Evolutionary conservation across 2,888 invertebrate genomes (phyloP).

Genomic region (Orchestes rusci): DNA sequence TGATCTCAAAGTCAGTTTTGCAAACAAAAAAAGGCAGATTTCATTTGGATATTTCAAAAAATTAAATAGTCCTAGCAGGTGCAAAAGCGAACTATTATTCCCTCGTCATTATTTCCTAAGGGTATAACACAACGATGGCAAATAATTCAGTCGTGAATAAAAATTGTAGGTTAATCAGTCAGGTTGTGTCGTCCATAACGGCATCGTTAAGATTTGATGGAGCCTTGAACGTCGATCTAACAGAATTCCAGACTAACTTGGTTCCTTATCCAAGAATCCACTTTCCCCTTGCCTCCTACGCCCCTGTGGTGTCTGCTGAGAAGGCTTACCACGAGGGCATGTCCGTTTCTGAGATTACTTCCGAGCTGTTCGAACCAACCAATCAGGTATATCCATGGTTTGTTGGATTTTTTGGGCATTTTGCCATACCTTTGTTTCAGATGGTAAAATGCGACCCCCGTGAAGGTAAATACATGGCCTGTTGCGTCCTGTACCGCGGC

Average conservation of each 20-base stretch:
- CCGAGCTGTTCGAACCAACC: slow-evolving; percentile 80
- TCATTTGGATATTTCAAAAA: not conserved
- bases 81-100: too few species aligned
- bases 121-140: too few species aligned
- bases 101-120: too few species aligned
- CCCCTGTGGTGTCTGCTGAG: slow-evolving; percentile 64
- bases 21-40: too few species aligned
- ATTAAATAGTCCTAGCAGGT: too few species aligned
- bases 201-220: slow-evolving; percentile 79
- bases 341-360: slow-evolving; percentile 75
- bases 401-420: not conserved
- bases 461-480: slow-evolving; percentile 84
- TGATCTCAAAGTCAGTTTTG: too few species aligned
- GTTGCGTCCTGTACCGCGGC: slow-evolving; percentile 78
- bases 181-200: slow-evolving; percentile 79
- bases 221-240: slow-evolving; percentile 82
- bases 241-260: slow-evolving; percentile 86
- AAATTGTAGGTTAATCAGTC: slow-evolving; percentile 61
- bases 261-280: slow-evolving; percentile 89
- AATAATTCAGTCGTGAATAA: not conserved
- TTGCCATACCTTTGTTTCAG: slow-evolving; percentile 37
- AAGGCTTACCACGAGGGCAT: slow-evolving; percentile 70
- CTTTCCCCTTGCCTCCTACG: slow-evolving; percentile 70
- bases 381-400: slow-evolving; percentile 46
- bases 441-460: slow-evolving; percentile 87